Percentiles rank a stretch among this genome's conserved stretches.
Evolutionary conservation across 2,888 invertebrate genomes (phyloP).

Genomic region (Ptilodon capucinus): DNA sequence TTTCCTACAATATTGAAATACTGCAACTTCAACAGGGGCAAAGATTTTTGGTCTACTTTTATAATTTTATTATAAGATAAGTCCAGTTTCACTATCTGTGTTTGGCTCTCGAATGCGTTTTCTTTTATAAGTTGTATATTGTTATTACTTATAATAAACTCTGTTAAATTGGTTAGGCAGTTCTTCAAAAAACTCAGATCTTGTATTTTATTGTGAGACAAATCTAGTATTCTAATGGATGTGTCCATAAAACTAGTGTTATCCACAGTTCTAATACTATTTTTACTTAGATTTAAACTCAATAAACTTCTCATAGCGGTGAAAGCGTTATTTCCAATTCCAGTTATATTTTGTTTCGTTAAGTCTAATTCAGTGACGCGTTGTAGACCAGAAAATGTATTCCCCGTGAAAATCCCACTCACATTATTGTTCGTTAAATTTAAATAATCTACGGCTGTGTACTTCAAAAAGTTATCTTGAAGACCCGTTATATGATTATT

Average conservation of each 20-base stretch:
- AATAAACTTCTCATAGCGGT: conserved; percentile 37
- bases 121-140: conserved; percentile 39
- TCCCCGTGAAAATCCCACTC: conserved; percentile 43
- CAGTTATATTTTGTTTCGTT: conserved; percentile 48
- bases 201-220: conserved; percentile 56
- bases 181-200: conserved; percentile 49
- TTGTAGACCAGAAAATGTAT: conserved; percentile 54
- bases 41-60: conserved; percentile 47
- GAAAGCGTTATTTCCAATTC: conserved; percentile 51
- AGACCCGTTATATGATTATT: conserved; percentile 53
- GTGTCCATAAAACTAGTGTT: conserved; percentile 45
- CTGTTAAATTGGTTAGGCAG: conserved; percentile 45
- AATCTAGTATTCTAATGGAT: conserved; percentile 47
- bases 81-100: conserved; percentile 50
- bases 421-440: conserved; percentile 59
- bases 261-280: conserved; percentile 48
- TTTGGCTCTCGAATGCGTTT: conserved; percentile 48
- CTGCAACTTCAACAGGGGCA: conserved; percentile 61
- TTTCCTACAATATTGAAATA: conserved; percentile 57
- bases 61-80: conserved; percentile 59
- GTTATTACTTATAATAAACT: conserved; percentile 57
- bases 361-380: conserved; percentile 48
- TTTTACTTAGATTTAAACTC: conserved; percentile 57
- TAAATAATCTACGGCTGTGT: conserved; percentile 42
- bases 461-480: conserved; percentile 52